Percentiles rank a stretch among this genome's conserved stretches.
These are phyloP conservation scores for Metridium senile DNA, from an alignment of 92 coral and sea anemone species.

Conservation along the genomic window DNA sequence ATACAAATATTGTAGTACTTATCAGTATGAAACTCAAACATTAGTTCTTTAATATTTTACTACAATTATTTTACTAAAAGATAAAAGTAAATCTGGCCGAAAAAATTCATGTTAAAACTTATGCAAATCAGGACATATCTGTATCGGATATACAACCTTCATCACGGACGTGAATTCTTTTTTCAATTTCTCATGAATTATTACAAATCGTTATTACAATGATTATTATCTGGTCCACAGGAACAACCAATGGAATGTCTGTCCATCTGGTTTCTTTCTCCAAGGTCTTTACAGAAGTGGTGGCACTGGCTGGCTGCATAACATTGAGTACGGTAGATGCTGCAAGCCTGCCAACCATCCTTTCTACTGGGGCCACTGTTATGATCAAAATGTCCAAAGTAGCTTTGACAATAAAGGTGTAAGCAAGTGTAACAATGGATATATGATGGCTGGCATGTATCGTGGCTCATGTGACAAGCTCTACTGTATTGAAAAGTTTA, in stretches of 20 bases:
- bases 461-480: constrained; percentile 58
- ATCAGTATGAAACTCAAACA: too few relatives aligned
- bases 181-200: too few relatives aligned
- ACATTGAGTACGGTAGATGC: constrained; percentile 65
- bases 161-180: too few relatives aligned
- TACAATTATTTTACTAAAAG: too few relatives aligned
- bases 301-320: constrained; percentile 28
- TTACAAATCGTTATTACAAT: too few relatives aligned
- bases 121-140: too few relatives aligned
- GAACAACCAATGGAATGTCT: constrained; percentile 44
- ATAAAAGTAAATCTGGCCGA: too few relatives aligned
- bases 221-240: too few relatives aligned
- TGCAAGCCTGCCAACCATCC: constrained; percentile 68
- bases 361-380: constrained; percentile 51
- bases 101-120: too few relatives aligned
- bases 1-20: too few relatives aligned
- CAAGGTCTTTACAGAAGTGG: constrained; percentile 43
- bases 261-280: constrained; percentile 61
- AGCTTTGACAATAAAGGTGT: constrained; percentile 69
- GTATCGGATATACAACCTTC: too few relatives aligned
- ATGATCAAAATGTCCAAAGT: constrained; percentile 19
- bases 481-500: constrained; percentile 54
- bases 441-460: constrained; percentile 63
- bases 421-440: constrained; percentile 64
- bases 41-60: too few relatives aligned